These are phyloP conservation scores for Onychomys leucogaster DNA, from an alignment of 2,797 vertebrate species.

Conservation along the genomic window DNA sequence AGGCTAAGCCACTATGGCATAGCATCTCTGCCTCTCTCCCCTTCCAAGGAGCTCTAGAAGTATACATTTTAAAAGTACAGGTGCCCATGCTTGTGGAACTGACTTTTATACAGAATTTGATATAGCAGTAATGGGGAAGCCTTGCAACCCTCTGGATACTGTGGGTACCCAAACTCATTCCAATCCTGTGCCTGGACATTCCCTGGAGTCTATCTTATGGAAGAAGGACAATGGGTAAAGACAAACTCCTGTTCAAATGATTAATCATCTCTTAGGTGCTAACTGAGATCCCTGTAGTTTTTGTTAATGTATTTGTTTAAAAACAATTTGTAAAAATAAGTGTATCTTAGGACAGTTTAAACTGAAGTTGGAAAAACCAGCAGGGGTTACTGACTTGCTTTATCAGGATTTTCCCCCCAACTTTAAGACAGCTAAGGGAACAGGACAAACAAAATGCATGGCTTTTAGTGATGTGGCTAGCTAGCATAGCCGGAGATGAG, in stretches of 20 bases:
- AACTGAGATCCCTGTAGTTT: constrained; percentile 13
- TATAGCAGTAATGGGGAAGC: not conserved
- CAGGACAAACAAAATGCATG: not conserved
- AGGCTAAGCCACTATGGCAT: not conserved
- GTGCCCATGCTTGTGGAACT: not conserved
- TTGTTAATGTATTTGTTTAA: constrained; percentile 43
- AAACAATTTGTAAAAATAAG: not conserved
- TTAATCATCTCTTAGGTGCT: not conserved
- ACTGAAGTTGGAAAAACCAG: constrained; percentile 24
- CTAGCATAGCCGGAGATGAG: not conserved
- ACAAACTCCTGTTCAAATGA: constrained; percentile 32
- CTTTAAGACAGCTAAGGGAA: not conserved
- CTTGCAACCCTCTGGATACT: not conserved
- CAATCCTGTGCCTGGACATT: not conserved
- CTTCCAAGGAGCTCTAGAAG: not conserved
- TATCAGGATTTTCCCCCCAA: not conserved
- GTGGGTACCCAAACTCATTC: not conserved
- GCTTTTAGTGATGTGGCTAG: not conserved
- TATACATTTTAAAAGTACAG: not conserved
- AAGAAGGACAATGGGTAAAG: not conserved
- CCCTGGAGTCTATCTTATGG: not conserved
- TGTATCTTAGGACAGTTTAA: not conserved
- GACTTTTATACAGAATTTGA: not conserved
- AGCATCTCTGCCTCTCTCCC: not conserved
- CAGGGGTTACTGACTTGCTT: not conserved